Evolutionary conservation across 2,797 vertebrate genomes (phyloP).

Genomic region (Myiotriccus ornatus): DNA sequence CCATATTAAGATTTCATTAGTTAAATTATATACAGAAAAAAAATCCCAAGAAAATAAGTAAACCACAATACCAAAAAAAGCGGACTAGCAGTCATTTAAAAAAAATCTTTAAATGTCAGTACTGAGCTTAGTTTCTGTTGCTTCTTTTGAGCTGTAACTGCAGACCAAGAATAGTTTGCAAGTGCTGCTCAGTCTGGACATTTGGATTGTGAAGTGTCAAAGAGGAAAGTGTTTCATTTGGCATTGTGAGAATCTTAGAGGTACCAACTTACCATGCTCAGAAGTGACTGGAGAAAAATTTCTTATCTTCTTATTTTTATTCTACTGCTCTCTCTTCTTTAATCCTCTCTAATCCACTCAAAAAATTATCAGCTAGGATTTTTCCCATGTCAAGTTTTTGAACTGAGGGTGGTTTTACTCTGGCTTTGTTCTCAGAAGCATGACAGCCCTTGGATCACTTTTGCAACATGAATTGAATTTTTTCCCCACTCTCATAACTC

Average conservation of each 20-base stretch:
- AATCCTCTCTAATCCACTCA: slow-evolving; percentile 57
- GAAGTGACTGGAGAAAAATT: slow-evolving; percentile 15
- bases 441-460: slow-evolving; percentile 30
- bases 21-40: background rate
- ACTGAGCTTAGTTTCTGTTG: background rate
- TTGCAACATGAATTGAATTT: slow-evolving; percentile 15
- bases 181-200: background rate
- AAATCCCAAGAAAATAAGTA: background rate
- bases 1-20: background rate
- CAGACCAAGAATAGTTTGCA: background rate
- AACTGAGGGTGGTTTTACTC: slow-evolving; percentile 43
- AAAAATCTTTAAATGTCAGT: background rate
- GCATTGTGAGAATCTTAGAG: slow-evolving; percentile 3
- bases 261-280: slow-evolving; percentile 30
- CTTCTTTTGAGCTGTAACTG: background rate
- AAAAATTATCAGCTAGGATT: slow-evolving; percentile 54
- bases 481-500: background rate
- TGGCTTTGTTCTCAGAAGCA: slow-evolving; percentile 39
- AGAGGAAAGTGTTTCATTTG: background rate
- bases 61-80: background rate
- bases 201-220: background rate
- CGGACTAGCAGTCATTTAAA: background rate
- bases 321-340: slow-evolving; percentile 29
- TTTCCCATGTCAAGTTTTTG: slow-evolving; percentile 37
- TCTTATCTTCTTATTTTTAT: slow-evolving; percentile 56